Evolutionary conservation across 1,140 invertebrate genomes (phyloP).

Genomic region (Leucophenga varia): DNA sequence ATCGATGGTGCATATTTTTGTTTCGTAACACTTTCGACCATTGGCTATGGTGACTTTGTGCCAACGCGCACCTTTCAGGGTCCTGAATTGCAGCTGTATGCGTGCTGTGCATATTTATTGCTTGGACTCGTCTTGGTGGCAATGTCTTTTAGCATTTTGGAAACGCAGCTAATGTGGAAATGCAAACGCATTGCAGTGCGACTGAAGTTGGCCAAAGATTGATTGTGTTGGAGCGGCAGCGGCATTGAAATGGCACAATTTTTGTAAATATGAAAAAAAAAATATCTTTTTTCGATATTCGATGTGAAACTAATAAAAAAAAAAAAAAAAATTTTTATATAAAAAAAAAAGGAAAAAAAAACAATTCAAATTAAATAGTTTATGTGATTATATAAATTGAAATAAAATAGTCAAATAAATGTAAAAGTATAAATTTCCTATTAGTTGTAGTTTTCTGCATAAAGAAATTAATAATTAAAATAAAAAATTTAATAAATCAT

Average conservation of each 20-base stretch:
- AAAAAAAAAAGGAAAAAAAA: no score
- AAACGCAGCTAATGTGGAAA: slow-evolving; percentile 81
- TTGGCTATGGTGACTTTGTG: slow-evolving; percentile 82
- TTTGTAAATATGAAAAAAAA: slow-evolving; percentile 14
- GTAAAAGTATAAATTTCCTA: no score
- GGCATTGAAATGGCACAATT: slow-evolving; percentile 9
- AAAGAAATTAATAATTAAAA: no score
- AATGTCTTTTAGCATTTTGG: slow-evolving; percentile 90
- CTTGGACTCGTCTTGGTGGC: slow-evolving; percentile 86
- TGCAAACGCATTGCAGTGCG: slow-evolving; percentile 67
- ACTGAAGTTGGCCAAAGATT: slow-evolving; percentile 52
- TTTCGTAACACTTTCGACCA: slow-evolving; percentile 84
- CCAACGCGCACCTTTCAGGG: slow-evolving; percentile 66
- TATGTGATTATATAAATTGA: no score
- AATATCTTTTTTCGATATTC: no score
- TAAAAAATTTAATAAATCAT: no score
- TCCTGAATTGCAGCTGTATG: slow-evolving; percentile 72
- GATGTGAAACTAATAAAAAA: no score
- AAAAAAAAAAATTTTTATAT: no score
- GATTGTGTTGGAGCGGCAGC: slow-evolving; percentile 15
- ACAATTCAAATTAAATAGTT: no score
- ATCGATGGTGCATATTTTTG: slow-evolving; percentile 85
- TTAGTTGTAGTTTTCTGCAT: no score
- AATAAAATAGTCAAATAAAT: no score
- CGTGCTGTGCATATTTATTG: slow-evolving; percentile 83